These are phyloP conservation scores for Bombus balteatus DNA, from an alignment of 1,140 invertebrate genomes.

Conservation along the genomic window DNA sequence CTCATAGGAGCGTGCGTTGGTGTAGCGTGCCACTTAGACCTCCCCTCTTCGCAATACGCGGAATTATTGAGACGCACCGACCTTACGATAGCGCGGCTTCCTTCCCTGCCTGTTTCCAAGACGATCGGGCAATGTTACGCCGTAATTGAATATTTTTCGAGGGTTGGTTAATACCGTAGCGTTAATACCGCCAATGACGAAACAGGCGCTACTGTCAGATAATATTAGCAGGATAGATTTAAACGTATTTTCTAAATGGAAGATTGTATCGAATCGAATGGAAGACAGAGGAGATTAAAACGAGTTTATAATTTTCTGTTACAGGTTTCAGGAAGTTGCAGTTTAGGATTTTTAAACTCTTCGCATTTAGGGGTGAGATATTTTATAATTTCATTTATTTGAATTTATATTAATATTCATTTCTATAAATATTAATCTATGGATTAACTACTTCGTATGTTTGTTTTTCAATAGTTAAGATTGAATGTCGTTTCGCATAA, in stretches of 20 bases:
- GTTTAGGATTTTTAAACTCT: neutral
- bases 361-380: neutral
- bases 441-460: neutral
- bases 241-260: neutral
- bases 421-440: neutral
- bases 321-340: neutral
- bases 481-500: neutral
- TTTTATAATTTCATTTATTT: neutral
- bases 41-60: neutral
- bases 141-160: constrained; percentile 30
- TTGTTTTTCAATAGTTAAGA: neutral
- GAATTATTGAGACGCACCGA: constrained; percentile 46
- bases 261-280: neutral
- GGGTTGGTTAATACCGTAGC: neutral
- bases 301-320: neutral
- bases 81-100: neutral
- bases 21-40: constrained; percentile 10
- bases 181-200: neutral
- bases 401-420: neutral
- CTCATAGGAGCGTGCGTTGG: neutral
- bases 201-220: neutral
- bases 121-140: neutral
- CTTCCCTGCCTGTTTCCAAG: neutral
- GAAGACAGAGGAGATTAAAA: neutral
- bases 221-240: neutral